These are phyloP conservation scores for Noctuana brunneofusca DNA, from an alignment of 2,888 invertebrate genomes.

Conservation along the genomic window DNA sequence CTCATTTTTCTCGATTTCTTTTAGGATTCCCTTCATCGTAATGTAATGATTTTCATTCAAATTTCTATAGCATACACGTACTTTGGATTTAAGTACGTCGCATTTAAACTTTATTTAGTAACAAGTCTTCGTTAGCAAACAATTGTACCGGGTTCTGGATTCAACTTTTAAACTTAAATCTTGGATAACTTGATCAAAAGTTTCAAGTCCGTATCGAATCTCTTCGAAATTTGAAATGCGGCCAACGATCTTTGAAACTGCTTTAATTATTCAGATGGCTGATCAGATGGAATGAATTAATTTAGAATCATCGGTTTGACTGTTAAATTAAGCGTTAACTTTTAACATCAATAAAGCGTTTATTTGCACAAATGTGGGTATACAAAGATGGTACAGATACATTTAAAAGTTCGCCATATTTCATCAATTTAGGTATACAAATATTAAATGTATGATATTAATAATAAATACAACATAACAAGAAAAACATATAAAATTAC, in stretches of 20 bases:
- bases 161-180: conserved; percentile 23
- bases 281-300: conserved; percentile 36
- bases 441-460: too few relatives aligned
- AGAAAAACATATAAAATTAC: background rate
- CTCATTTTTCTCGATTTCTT: too few relatives aligned
- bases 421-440: too few relatives aligned
- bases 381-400: too few relatives aligned
- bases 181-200: conserved; percentile 30
- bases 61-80: too few relatives aligned
- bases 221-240: conserved; percentile 37
- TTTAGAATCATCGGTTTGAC: conserved; percentile 20
- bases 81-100: too few relatives aligned
- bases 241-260: conserved; percentile 38
- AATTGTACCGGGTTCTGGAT: conserved; percentile 6
- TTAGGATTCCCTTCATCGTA: too few relatives aligned
- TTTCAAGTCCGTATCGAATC: conserved; percentile 25
- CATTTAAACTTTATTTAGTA: background rate
- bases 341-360: background rate
- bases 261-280: conserved; percentile 42
- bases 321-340: background rate
- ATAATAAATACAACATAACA: too few relatives aligned
- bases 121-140: conserved; percentile 20
- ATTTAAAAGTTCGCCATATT: too few relatives aligned
- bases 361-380: too few relatives aligned
- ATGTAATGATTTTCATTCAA: too few relatives aligned